Conservation (phyloP, 2,888 invertebrate species). For the Cheilosia pagana region DNA sequence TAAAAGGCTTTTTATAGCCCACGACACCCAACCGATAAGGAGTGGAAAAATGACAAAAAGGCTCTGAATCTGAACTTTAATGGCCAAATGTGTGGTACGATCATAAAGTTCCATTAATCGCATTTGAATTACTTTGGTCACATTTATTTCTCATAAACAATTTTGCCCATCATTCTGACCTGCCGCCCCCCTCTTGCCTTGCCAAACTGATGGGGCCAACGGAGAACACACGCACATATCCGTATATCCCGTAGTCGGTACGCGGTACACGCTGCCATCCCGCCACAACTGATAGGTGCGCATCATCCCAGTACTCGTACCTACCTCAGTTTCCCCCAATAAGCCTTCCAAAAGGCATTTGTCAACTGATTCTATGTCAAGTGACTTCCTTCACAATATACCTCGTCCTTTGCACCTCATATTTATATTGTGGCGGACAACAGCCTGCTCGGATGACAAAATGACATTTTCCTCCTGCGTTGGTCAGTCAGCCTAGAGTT, state of each 20-base stretch:
- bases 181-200: background rate
- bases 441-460: slow-evolving; percentile 60
- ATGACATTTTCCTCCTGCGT: slow-evolving; percentile 61
- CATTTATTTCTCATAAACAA: slow-evolving; percentile 74
- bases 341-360: slow-evolving; percentile 73
- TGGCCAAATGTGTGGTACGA: slow-evolving; percentile 69
- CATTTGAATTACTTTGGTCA: slow-evolving; percentile 81
- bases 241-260: background rate
- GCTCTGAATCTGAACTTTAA: slow-evolving; percentile 66
- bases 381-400: slow-evolving; percentile 61
- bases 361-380: slow-evolving; percentile 74
- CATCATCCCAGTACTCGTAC: slow-evolving; percentile 37
- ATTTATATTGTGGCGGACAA: slow-evolving; percentile 27
- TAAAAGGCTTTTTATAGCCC: slow-evolving; percentile 75
- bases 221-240: slow-evolving; percentile 54
- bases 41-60: slow-evolving; percentile 74
- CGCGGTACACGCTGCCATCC: slow-evolving; percentile 14
- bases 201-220: slow-evolving; percentile 7
- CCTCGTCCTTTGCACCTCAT: slow-evolving; percentile 29
- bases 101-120: slow-evolving; percentile 81
- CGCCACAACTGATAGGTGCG: slow-evolving; percentile 57
- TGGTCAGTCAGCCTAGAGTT: slow-evolving; percentile 55
- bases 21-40: slow-evolving; percentile 67
- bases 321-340: slow-evolving; percentile 63
- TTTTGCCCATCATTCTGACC: slow-evolving; percentile 65